These are phyloP conservation scores for Dreissena polymorpha DNA, from an alignment of 1,140 invertebrate genomes.

Conservation along the genomic window DNA sequence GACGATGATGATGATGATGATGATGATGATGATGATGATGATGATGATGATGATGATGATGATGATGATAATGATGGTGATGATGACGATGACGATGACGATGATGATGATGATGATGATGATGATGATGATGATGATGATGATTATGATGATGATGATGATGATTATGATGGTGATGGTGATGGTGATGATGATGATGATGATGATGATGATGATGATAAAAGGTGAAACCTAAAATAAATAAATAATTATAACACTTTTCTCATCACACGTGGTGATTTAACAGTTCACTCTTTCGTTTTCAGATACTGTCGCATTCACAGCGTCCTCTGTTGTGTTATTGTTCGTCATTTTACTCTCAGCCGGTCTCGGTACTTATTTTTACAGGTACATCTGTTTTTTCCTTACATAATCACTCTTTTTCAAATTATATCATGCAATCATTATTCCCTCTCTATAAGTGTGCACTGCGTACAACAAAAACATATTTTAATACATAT, in stretches of 20 bases:
- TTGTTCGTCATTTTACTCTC: slow-evolving; percentile 13
- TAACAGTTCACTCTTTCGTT: neutral
- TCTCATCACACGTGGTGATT: too few species aligned
- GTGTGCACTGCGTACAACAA: neutral
- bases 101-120: slow-evolving; percentile 11
- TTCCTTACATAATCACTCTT: too few species aligned
- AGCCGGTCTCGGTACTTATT: slow-evolving; percentile 19
- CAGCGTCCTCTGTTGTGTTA: slow-evolving; percentile 9
- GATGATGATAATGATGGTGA: too few species aligned
- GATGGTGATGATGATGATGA: neutral
- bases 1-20: slow-evolving; percentile 14
- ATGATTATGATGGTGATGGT: neutral
- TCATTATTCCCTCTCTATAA: neutral
- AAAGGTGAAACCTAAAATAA: too few species aligned
- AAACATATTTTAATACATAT: neutral
- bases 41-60: too few species aligned
- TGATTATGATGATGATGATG: slow-evolving; percentile 8
- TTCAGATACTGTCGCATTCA: slow-evolving; percentile 30
- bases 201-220: neutral
- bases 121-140: slow-evolving; percentile 12
- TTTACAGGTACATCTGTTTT: slow-evolving; percentile 43
- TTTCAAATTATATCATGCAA: too few species aligned
- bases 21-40: neutral
- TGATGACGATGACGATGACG: slow-evolving; percentile 5
- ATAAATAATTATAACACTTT: too few species aligned